Evolutionary conservation across 2,888 invertebrate species (phyloP).

Genomic region (Phlogophora meticulosa): DNA sequence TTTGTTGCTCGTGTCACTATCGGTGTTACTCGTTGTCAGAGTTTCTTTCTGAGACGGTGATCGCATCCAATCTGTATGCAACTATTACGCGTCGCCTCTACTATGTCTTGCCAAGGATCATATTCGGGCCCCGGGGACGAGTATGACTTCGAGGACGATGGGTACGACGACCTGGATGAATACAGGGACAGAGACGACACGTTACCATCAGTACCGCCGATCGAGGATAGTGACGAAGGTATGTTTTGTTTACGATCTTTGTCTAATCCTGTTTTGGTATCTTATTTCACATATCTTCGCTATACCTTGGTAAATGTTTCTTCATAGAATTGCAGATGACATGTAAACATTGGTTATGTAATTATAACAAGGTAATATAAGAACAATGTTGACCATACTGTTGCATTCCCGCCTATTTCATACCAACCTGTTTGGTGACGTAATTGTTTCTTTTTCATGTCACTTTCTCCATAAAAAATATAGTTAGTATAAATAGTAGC

Average conservation of each 20-base stretch:
- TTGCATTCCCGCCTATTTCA: constrained; percentile 84
- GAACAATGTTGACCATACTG: constrained; percentile 58
- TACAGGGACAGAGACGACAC: constrained; percentile 92
- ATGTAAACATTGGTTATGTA: constrained; percentile 81
- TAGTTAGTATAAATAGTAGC: constrained; percentile 20
- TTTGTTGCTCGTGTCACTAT: constrained; percentile 75
- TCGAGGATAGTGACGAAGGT: constrained; percentile 92
- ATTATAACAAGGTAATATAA: constrained; percentile 76
- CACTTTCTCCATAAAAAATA: constrained; percentile 80
- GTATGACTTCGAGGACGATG: constrained; percentile 94
- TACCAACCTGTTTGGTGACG: constrained; percentile 80
- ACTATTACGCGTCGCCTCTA: constrained; percentile 90
- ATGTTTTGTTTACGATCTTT: constrained; percentile 84
- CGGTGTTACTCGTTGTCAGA: constrained; percentile 75
- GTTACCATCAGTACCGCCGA: constrained; percentile 89
- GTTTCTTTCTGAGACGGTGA: constrained; percentile 84
- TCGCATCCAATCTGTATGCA: constrained; percentile 89
- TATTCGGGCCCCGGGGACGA: constrained; percentile 93
- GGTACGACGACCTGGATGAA: constrained; percentile 93
- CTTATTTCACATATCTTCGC: constrained; percentile 69
- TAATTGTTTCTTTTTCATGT: constrained; percentile 77
- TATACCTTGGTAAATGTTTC: constrained; percentile 53
- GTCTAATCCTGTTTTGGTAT: constrained; percentile 78
- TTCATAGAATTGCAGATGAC: constrained; percentile 59
- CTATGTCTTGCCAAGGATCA: constrained; percentile 93